Conservation (phyloP, 2,888 invertebrate genomes). For the Pyrochroa serraticornis region DNA sequence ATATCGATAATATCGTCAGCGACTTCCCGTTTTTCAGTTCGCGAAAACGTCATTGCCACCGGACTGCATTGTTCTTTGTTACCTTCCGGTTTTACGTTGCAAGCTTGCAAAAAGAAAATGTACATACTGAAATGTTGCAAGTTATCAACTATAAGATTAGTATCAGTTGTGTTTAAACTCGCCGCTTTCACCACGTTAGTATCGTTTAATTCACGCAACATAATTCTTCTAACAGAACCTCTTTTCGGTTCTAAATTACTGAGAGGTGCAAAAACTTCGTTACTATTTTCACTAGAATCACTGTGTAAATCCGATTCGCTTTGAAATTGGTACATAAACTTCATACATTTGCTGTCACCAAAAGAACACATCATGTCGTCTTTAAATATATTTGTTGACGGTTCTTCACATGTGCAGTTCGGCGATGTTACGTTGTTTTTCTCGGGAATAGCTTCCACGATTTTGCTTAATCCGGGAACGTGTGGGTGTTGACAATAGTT, state of each 20-base stretch:
- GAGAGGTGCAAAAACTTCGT: too few relatives aligned
- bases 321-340: conserved; percentile 5
- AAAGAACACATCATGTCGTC: neutral
- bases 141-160: conserved; percentile 44
- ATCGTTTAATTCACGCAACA: neutral
- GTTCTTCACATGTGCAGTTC: neutral
- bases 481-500: conserved; percentile 42
- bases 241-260: too few relatives aligned
- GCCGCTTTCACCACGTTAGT: neutral
- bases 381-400: too few relatives aligned
- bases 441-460: conserved; percentile 21
- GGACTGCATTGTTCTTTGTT: conserved; percentile 59
- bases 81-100: conserved; percentile 62
- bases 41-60: conserved; percentile 58
- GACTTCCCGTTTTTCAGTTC: conserved; percentile 57
- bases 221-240: neutral
- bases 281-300: too few relatives aligned
- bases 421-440: neutral
- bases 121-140: conserved; percentile 66
- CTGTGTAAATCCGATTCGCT: neutral
- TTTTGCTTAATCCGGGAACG: conserved; percentile 1
- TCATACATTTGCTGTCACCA: neutral
- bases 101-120: conserved; percentile 66
- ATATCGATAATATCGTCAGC: conserved; percentile 57
- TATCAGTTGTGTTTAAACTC: conserved; percentile 31